Conservation (phyloP, 2,797 vertebrate genomes). For the Gephyroberyx darwinii region DNA sequence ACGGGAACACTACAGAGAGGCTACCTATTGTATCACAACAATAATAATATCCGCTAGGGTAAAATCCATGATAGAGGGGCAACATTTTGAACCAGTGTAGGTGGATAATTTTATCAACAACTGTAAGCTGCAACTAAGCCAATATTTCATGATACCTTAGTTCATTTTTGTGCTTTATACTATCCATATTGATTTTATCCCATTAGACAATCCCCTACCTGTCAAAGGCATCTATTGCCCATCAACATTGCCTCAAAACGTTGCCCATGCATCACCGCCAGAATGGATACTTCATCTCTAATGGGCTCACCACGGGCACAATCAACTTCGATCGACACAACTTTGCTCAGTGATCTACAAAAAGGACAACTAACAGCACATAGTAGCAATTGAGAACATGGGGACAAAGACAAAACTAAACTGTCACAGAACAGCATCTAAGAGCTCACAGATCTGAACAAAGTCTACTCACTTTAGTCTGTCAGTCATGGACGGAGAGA, state of each 20-base stretch:
- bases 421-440: conserved; percentile 7
- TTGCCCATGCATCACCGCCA: background rate
- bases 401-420: conserved; percentile 37
- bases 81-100: background rate
- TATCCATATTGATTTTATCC: too few relatives aligned
- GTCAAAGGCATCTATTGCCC: too few relatives aligned
- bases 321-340: background rate
- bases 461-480: conserved; percentile 76
- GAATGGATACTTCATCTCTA: background rate
- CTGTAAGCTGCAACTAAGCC: background rate
- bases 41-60: conserved; percentile 22
- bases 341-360: conserved; percentile 17
- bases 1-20: conserved; percentile 21
- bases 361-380: background rate
- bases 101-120: background rate
- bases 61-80: background rate
- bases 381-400: conserved; percentile 1
- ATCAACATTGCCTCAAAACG: background rate
- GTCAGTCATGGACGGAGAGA: conserved; percentile 41
- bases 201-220: too few relatives aligned
- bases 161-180: too few relatives aligned
- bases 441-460: conserved; percentile 10
- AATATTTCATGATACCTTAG: background rate
- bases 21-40: conserved; percentile 11
- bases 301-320: conserved; percentile 15